Conservation (phyloP, 2,113 vertebrate species). For the Python bivittatus region DNA sequence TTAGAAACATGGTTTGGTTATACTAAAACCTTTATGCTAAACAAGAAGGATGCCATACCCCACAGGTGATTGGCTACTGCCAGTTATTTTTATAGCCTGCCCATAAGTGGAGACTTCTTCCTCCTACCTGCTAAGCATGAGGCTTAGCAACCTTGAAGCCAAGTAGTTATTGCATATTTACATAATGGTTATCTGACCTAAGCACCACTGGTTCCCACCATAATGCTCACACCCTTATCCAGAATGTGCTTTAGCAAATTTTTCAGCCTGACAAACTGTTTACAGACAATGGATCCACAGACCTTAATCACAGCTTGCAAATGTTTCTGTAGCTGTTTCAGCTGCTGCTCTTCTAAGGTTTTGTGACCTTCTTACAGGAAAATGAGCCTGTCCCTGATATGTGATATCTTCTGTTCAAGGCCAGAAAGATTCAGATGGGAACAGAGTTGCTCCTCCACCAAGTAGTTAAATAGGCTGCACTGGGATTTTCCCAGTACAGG, state of each 20-base stretch:
- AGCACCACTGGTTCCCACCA: not conserved
- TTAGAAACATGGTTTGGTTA: not conserved
- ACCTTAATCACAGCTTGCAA: not conserved
- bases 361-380: not conserved
- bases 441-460: not conserved
- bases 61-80: not conserved
- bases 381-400: not conserved
- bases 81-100: not conserved
- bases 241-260: not conserved
- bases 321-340: not conserved
- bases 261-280: not conserved
- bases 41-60: not conserved
- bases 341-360: not conserved
- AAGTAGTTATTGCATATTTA: not conserved
- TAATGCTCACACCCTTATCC: not conserved
- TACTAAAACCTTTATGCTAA: not conserved
- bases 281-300: not conserved
- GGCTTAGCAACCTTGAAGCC: not conserved
- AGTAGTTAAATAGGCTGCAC: not conserved
- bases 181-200: not conserved
- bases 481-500: not conserved
- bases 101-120: not conserved
- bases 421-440: not conserved
- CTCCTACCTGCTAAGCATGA: not conserved
- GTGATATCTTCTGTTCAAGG: not conserved